Percentiles rank a stretch among this genome's conserved stretches.
Evolutionary conservation across 2,797 vertebrate species (phyloP).

Genomic region (Sebastes wilsoni): DNA sequence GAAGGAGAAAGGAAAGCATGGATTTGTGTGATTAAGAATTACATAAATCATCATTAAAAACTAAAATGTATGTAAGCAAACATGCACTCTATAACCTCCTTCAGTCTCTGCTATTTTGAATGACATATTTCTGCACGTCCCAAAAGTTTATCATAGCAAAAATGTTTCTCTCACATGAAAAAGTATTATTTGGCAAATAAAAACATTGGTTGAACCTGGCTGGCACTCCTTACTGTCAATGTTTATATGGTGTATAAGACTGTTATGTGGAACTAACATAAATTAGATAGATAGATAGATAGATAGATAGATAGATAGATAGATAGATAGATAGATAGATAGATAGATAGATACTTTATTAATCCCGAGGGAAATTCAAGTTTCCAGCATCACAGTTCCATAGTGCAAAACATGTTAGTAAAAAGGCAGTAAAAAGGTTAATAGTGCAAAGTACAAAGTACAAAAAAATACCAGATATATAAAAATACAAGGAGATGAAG

Average conservation of each 20-base stretch:
- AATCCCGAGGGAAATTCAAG: too few species aligned
- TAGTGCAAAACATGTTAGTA: too few species aligned
- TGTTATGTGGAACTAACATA: too few species aligned
- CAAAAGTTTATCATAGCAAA: neutral
- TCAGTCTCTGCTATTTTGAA: neutral
- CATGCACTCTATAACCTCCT: neutral
- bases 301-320: too few species aligned
- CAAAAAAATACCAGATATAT: too few species aligned
- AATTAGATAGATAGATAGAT: too few species aligned
- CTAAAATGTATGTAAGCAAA: neutral
- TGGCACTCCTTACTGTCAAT: neutral
- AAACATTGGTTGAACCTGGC: neutral
- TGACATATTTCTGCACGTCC: neutral
- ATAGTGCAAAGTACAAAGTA: too few species aligned
- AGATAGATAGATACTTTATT: too few species aligned
- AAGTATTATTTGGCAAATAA: neutral
- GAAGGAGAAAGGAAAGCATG: neutral
- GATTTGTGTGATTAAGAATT: neutral
- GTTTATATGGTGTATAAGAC: neutral
- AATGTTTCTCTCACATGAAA: neutral
- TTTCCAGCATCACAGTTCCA: too few species aligned
- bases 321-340: too few species aligned
- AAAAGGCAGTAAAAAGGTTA: too few species aligned
- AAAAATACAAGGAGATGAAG: too few species aligned
- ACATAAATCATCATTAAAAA: neutral